phyloP scores from a whole-genome alignment of 2,113 vertebrate species.

The Diphyllodes magnificus region DNA sequence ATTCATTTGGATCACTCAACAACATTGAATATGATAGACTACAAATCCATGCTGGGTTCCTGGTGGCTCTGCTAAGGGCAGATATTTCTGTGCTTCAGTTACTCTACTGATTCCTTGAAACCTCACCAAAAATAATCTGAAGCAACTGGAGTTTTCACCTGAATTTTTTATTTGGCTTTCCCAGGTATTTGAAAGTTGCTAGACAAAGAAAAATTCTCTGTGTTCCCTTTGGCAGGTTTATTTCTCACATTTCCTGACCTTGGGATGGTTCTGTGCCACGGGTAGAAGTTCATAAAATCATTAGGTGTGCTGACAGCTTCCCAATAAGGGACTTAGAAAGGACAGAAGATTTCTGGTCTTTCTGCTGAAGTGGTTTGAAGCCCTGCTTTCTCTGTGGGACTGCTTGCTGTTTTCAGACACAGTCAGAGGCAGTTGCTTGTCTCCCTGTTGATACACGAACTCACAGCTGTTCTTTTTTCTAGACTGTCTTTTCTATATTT shows the following conservation, averaged over 20 bases:
- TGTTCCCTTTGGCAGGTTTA: neutral
- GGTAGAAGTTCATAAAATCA: neutral
- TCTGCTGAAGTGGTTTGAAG: neutral
- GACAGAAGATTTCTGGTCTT: neutral
- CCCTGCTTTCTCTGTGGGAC: neutral
- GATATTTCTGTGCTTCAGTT: neutral
- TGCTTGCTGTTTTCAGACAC: neutral
- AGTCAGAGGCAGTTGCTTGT: neutral
- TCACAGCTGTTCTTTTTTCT: neutral
- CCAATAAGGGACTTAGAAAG: neutral
- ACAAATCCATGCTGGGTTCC: neutral
- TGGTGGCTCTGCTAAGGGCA: neutral
- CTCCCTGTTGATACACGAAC: neutral
- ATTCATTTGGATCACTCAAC: conserved; percentile 17
- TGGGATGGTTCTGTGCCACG: neutral
- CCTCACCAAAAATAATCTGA: neutral
- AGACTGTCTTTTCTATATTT: neutral
- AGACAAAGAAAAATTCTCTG: neutral
- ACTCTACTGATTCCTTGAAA: neutral
- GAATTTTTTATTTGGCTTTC: neutral
- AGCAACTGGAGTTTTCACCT: neutral
- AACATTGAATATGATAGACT: neutral
- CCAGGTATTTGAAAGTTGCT: neutral
- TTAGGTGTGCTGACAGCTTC: neutral
- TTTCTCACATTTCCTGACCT: neutral